Evolutionary conservation across 2,113 vertebrate species (phyloP), one percentile per base, ranked within the genome.

Genomic region (Lampris incognitus): DNA sequence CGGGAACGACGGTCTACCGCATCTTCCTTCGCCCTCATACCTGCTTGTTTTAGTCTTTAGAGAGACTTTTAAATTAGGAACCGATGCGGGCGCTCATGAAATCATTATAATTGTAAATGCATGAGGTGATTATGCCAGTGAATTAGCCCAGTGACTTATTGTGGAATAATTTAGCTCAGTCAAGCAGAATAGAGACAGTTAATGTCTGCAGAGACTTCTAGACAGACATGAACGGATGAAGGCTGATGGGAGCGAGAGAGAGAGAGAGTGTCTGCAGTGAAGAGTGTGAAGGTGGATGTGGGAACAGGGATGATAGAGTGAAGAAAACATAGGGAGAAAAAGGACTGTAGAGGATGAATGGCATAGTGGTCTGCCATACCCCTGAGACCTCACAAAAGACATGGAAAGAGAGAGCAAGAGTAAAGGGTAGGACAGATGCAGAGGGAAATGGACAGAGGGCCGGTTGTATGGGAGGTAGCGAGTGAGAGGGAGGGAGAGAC

Each of bases 21-120:
- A 56, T 66, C 67, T 82, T 80, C 69, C 72, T 80, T 58, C 71
- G 66, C 4, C 50, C 66, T 78, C 60, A 80, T 79, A 83, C 87
- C 89, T 90, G 84, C 83, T 81, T 73, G 81, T 85, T 74, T 78
- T 57, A 91, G 87, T 84, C 88, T 89, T 83, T 69, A 83, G 87
- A 82, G 83, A 80, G 79, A 89, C 85, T 88, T 79, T 86, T 78
- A 91, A 89, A 91, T 86, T 82, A 92, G 85, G 69, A 65, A 86
- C 84, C 72, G n/a, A 87, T 67, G 72, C 77, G 56, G 76, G 73
- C 69, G 64, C 89, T 93, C 88, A 87, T 90, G 90, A 92, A 91
- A 89, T 88, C 74, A 92, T 92, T 93, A 90, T 87, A 91, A 94
- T 94, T 94, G 91, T 87, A 92, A 93, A 94, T 93, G 90, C 90